Evolutionary conservation across 2,797 vertebrate genomes (phyloP).

Genomic region (Malurus splendens): DNA sequence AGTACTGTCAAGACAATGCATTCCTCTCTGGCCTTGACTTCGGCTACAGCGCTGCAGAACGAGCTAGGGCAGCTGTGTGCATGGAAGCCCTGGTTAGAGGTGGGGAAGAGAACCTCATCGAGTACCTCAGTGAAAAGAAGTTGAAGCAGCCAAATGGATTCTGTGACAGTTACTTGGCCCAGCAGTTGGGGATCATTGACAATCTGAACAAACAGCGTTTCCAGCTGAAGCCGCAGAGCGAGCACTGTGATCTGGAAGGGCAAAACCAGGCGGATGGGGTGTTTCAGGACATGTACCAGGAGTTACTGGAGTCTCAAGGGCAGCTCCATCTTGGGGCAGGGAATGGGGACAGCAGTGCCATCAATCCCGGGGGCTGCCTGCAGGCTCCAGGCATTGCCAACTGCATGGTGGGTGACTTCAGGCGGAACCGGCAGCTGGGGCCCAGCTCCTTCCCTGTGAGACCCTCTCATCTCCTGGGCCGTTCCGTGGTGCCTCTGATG

Average conservation of each 20-base stretch:
- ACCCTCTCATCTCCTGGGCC: conserved; percentile 52
- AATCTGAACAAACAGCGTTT: conserved; percentile 66
- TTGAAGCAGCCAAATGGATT: conserved; percentile 67
- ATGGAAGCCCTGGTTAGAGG: conserved; percentile 67
- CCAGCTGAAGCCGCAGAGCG: conserved; percentile 58
- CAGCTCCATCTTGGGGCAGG: conserved; percentile 66
- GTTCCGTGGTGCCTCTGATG: conserved; percentile 58
- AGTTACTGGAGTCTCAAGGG: conserved; percentile 63
- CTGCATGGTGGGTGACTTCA: conserved; percentile 70
- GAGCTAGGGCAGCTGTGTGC: conserved; percentile 57
- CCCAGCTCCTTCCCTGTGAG: conserved; percentile 64
- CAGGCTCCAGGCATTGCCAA: conserved; percentile 68
- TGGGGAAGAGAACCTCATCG: conserved; percentile 68
- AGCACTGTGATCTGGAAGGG: conserved; percentile 63
- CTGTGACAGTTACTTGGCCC: conserved; percentile 67
- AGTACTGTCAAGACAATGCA: conserved; percentile 69
- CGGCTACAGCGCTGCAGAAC: conserved; percentile 58
- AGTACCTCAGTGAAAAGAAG: conserved; percentile 77
- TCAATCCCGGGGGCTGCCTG: conserved; percentile 43
- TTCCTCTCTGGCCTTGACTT: conserved; percentile 61
- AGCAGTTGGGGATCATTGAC: conserved; percentile 62
- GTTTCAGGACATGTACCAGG: conserved; percentile 70
- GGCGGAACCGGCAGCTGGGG: conserved; percentile 61
- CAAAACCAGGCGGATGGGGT: conserved; percentile 64
- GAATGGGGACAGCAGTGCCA: conserved; percentile 48